Evolutionary conservation across 2,797 vertebrate species (phyloP), one percentile per base, ranked within the genome.

Genomic region (Poeciliopsis paucimaculata): DNA sequence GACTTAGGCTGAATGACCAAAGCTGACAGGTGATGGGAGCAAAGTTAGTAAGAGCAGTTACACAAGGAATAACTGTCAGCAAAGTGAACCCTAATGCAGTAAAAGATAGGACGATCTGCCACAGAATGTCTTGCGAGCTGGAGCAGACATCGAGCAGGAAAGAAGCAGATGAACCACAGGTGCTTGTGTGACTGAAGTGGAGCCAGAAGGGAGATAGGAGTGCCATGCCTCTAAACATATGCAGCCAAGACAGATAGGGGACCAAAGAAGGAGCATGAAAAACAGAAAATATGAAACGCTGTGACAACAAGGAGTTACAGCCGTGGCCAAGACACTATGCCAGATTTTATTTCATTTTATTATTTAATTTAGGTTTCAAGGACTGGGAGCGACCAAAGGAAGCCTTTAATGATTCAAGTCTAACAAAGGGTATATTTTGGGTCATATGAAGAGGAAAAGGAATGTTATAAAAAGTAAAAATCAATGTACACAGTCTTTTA

Each of bases 1-100:
- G 78, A 75, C 47, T 70, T 36, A 23, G 62, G 23, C 13, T 68
- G 62, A 75, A 66, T 68, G 78, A 75, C 78, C 73, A n/a, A 45
- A 31, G 49, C 39, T 70, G 78, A 75, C 73, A 75, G 62, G 73
- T 75, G 78, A 57, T 15, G 12, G 28, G 62, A 80, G 39, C 39
- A 70, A 49, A 55, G 78, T 72, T 64, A 73, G 45, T 34, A 73
- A 66, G 68, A 72, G 72, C 41, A 6, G 41, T n/a, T 75, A 80
- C 73, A 57, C 41, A 57, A 71, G 64, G 51, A 68, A 57, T 57
- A 75, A 75, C 73, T 57, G 31, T 60, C 73, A 45, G n/a, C 66
- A 49, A 34, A n/a, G 49, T 46, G 49, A 57, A 23, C 20, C 26
- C 39, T 55, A 46, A 28, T 20, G 18, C 41, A 36, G 62, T 43